Conservation (phyloP, 2,888 invertebrate genomes). For the Melitaea athalia region DNA sequence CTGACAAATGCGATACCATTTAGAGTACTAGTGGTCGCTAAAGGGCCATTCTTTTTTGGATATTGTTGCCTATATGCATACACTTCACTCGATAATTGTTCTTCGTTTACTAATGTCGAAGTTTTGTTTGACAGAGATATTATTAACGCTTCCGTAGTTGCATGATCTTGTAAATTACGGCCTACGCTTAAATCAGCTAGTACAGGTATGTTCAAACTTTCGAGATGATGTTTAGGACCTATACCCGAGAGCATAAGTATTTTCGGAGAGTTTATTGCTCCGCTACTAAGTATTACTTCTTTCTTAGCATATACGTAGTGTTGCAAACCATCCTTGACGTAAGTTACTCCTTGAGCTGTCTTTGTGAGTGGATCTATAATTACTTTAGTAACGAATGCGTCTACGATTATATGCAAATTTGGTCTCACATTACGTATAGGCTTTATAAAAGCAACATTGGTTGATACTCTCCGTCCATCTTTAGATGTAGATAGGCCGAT, state of each 20-base stretch:
- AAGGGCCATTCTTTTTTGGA: slow-evolving; percentile 73
- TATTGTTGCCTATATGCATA: slow-evolving; percentile 66
- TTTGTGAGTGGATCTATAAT: slow-evolving; percentile 82
- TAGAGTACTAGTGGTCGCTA: slow-evolving; percentile 80
- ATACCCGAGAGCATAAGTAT: slow-evolving; percentile 86
- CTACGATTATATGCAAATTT: slow-evolving; percentile 78
- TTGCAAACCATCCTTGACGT: slow-evolving; percentile 67
- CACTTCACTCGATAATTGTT: slow-evolving; percentile 70
- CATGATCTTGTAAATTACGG: slow-evolving; percentile 88
- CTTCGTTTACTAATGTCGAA: slow-evolving; percentile 67
- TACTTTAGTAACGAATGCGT: slow-evolving; percentile 80
- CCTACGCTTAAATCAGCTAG: slow-evolving; percentile 87
- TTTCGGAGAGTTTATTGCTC: slow-evolving; percentile 84
- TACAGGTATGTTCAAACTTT: slow-evolving; percentile 78
- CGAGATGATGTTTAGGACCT: slow-evolving; percentile 82
- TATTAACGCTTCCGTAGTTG: slow-evolving; percentile 83
- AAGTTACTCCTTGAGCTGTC: slow-evolving; percentile 70
- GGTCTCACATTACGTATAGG: slow-evolving; percentile 81
- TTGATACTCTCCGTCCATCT: slow-evolving; percentile 83
- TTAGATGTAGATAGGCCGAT: slow-evolving; percentile 84
- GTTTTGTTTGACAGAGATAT: slow-evolving; percentile 78
- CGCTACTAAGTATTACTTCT: slow-evolving; percentile 84
- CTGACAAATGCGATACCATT: slow-evolving; percentile 83
- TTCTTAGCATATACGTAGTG: slow-evolving; percentile 76
- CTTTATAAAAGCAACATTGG: slow-evolving; percentile 85